These are phyloP conservation scores for Ceratina japonica DNA, from an alignment of 1,140 invertebrate genomes.

Conservation along the genomic window DNA sequence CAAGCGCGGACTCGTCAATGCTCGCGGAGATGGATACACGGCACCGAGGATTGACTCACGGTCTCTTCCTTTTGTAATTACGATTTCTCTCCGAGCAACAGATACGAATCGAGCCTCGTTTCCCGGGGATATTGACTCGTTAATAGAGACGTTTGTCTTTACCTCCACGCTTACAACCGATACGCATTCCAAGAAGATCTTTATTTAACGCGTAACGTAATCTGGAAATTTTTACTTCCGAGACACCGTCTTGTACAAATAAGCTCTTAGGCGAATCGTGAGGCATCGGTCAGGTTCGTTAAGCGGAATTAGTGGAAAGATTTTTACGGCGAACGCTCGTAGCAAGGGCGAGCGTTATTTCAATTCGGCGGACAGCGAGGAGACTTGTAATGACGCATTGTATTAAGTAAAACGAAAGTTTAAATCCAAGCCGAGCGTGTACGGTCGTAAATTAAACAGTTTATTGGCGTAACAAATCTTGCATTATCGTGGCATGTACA, in stretches of 20 bases:
- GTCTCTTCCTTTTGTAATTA: slow-evolving; percentile 43
- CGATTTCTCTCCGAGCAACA: slow-evolving; percentile 11
- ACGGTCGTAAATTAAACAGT: slow-evolving; percentile 30
- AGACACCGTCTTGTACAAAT: no score
- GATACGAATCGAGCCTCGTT: slow-evolving; percentile 2
- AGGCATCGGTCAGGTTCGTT: background rate
- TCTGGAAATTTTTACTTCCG: no score
- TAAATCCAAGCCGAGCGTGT: background rate
- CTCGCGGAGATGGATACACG: slow-evolving; percentile 5
- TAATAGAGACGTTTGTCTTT: slow-evolving; percentile 34
- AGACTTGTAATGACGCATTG: slow-evolving; percentile 8
- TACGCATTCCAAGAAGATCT: no score
- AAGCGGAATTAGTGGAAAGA: background rate
- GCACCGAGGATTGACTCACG: slow-evolving; percentile 36
- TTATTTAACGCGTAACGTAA: no score
- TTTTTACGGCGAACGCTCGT: no score
- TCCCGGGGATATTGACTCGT: slow-evolving; percentile 1
- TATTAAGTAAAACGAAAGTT: slow-evolving; percentile 26
- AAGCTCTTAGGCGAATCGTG: background rate
- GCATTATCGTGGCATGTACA: slow-evolving; percentile 37
- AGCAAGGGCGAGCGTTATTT: slow-evolving; percentile 2
- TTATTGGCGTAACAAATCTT: slow-evolving; percentile 49
- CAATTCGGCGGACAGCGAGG: background rate
- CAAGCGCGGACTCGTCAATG: slow-evolving; percentile 30
- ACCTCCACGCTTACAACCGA: no score